Evolutionary conservation across 37 sponge, comb jelly and placozoan species (phyloP).

Genomic region (Cladorhizidae sp.): DNA sequence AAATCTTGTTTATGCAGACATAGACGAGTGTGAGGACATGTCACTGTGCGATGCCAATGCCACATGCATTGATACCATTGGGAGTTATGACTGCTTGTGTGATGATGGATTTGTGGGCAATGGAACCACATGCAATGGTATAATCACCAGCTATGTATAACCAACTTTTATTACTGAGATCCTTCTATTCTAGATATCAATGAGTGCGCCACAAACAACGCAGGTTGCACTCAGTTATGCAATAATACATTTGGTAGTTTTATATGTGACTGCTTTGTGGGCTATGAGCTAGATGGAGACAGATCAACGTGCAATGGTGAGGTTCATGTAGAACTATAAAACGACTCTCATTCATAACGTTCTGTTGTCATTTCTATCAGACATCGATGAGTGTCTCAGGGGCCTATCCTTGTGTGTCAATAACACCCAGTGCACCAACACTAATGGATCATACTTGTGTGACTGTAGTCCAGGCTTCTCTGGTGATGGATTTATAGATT

Average conservation of each 20-base stretch:
- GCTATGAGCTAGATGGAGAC: conserved; percentile 14
- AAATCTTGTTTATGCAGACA: conserved; percentile 18
- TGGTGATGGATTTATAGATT: conserved; percentile 19
- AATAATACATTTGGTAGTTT: conserved; percentile 49
- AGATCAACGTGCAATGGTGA: not conserved
- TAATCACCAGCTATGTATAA: not conserved
- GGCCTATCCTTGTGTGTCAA: not conserved
- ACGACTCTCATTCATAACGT: not conserved
- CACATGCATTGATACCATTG: conserved; percentile 29
- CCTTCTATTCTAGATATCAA: conserved; percentile 17
- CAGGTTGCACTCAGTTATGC: conserved; percentile 30
- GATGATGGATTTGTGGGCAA: conserved; percentile 7
- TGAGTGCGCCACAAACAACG: conserved; percentile 27
- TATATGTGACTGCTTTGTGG: conserved; percentile 31
- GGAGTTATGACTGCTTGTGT: conserved; percentile 35
- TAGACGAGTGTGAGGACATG: conserved; percentile 33
- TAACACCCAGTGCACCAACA: conserved; percentile 42
- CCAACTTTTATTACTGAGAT: not conserved
- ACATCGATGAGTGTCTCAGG: conserved; percentile 36
- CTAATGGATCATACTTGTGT: conserved; percentile 48
- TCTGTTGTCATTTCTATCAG: not conserved
- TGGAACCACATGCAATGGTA: conserved; percentile 11
- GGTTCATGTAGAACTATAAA: not conserved
- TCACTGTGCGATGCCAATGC: conserved; percentile 21
- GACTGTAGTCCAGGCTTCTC: conserved; percentile 45